Evolutionary conservation across 2,888 invertebrate species (phyloP), one percentile per base, ranked within the genome.

Genomic region (Drosophila percnosoma): DNA sequence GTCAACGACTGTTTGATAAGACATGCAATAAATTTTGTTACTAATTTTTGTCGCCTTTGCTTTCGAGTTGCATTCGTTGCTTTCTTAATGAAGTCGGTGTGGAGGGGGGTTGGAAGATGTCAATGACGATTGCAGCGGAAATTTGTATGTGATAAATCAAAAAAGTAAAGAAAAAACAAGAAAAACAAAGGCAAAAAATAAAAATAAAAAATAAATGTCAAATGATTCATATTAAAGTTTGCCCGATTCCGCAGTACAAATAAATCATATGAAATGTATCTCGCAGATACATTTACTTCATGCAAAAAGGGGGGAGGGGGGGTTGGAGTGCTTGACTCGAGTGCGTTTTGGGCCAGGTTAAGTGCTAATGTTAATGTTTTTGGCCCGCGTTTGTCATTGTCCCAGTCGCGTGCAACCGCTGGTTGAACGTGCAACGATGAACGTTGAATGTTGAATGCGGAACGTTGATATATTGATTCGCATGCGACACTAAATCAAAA

Each of bases 181-280:
- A 83, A 86, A 86, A 84, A 80, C 69, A 77, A 61, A 76, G 85
- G 68, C 86, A 89, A 84, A 80, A 84, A 80, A 57, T 58, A 76
- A 72, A 59, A 52, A 66, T 11, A 85, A 79, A 85, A 86, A 78
- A 84, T 74, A 70, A 77, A 57, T 77, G 85, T 75, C 86, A 86
- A 89, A 82, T 86, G 89, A 89, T 85, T 85, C 85, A 89, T 87
- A 84, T 86, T 89, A 80, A 87, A 87, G 80, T 79, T 75, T 67
- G 71, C 54, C 31, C 57, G 61, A 13, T 48, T 45, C n/a, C 49
- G 55, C 57, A 38, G 55, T 6, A 57, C 61, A 69, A 71, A 89
- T 86, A 86, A 86, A 86, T 86, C 87, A 86, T 81, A 81, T 75
- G 68, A 73, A 70, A 76, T 78, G 72, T 78, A 78, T 79, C 68